Evolutionary conservation across 2,888 invertebrate species (phyloP).

Genomic region (Latrodectus elegans): DNA sequence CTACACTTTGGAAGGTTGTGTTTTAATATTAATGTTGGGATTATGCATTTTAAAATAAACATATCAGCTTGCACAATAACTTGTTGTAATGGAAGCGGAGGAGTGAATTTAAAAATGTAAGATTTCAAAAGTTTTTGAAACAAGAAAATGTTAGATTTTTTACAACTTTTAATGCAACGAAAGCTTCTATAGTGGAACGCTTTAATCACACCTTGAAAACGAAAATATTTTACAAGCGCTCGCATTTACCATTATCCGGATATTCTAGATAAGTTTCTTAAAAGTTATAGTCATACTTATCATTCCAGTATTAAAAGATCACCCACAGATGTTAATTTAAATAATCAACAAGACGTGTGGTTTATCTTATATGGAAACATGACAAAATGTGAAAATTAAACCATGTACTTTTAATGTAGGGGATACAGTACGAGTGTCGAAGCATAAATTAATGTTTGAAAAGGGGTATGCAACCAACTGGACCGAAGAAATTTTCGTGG

Average conservation of each 20-base stretch:
- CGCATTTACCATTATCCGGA: slow-evolving; percentile 13
- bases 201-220: slow-evolving; percentile 73
- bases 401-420: neutral
- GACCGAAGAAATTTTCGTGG: slow-evolving; percentile 28
- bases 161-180: slow-evolving; percentile 72
- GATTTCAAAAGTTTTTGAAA: slow-evolving; percentile 62
- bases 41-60: too few species aligned
- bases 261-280: slow-evolving; percentile 15
- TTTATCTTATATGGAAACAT: slow-evolving; percentile 13
- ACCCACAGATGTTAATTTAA: slow-evolving; percentile 15
- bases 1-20: too few species aligned
- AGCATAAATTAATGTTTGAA: slow-evolving; percentile 16
- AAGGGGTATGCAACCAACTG: slow-evolving; percentile 42
- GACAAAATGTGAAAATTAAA: neutral
- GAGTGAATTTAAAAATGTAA: slow-evolving; percentile 71
- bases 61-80: too few species aligned
- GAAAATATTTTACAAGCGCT: slow-evolving; percentile 44
- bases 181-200: slow-evolving; percentile 73
- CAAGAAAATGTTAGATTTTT: slow-evolving; percentile 71
- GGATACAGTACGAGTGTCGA: slow-evolving; percentile 29
- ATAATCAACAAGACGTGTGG: slow-evolving; percentile 28
- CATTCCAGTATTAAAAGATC: slow-evolving; percentile 29
- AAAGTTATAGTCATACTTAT: slow-evolving; percentile 47
- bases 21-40: too few species aligned
- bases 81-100: slow-evolving; percentile 20